Conservation (phyloP, 2,888 invertebrate genomes). For the Frankliniella fusca region DNA sequence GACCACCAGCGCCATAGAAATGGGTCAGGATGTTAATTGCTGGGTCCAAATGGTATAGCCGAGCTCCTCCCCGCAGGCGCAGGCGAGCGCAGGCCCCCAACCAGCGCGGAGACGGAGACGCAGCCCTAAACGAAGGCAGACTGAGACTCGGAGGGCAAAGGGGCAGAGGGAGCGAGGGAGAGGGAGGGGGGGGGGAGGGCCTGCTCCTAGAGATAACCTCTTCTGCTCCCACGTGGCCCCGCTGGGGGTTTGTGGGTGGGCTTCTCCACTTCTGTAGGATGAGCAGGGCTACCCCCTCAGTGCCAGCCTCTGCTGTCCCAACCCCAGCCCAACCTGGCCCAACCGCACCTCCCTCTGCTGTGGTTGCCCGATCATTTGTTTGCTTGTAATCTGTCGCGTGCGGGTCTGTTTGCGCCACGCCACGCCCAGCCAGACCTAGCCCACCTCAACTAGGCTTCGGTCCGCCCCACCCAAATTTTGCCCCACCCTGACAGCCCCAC, state of each 20-base stretch:
- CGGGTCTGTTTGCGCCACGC: background rate
- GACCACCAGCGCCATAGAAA: background rate
- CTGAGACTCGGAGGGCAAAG: background rate
- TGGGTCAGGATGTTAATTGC: conserved; percentile 24
- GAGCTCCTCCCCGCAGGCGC: too few relatives aligned
- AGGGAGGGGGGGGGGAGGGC: background rate
- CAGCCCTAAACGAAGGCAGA: background rate
- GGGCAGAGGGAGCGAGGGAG: background rate
- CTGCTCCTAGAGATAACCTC: background rate
- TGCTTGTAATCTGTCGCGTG: conserved; percentile 18
- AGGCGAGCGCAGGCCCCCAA: background rate
- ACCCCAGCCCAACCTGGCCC: background rate
- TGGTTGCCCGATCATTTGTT: background rate
- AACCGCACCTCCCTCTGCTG: background rate
- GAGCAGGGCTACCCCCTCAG: background rate
- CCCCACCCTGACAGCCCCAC: background rate
- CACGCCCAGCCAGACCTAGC: background rate
- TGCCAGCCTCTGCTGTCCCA: too few relatives aligned
- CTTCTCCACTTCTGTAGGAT: background rate
- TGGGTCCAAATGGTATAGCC: background rate
- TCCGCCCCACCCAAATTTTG: too few relatives aligned
- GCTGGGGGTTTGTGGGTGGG: too few relatives aligned
- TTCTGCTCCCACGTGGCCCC: background rate
- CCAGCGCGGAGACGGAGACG: background rate
- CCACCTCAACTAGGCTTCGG: too few relatives aligned